Base-by-base conservation (phyloP, 2,797 vertebrate species). In the Delichon dasypus region DNA sequence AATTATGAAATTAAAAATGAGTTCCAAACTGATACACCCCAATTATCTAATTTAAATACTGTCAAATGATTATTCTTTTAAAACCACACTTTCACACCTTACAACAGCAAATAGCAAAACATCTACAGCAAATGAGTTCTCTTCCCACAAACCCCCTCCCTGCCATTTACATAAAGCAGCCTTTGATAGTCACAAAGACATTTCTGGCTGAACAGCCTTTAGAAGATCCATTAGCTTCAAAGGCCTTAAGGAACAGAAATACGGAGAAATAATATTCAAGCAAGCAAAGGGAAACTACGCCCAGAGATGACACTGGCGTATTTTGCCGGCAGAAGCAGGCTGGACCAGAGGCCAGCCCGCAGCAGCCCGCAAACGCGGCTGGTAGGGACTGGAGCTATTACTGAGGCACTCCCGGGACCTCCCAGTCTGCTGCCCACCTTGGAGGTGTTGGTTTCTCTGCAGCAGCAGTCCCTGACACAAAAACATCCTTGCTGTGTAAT, bases 141-240 rank as follows among this genome's bases (percentile, higher is more conserved):
- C 89, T 82, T 91, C 91, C 91, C 71, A 60, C 75, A 92, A 95
- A 93, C 96, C 93, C 94, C 88, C 93, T 95, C 94, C 94, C 95
- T 97, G 95, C 86, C 88, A 97, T 97, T 97, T 98, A 92, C 77
- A 97, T 97, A 98, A 97, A 95, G 94, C 90, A 96, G 92, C 94
- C 98, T 98, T 97, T 95, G 93, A 97, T 89, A 98, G 96, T 96
- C 93, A 97, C 91, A 94, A 97, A 97, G 96, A 95, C 91, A 94
- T 97, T 98, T 97, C 97, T 97, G 85, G 78, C 77, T 96, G 95
- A 97, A 90, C 50, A 74, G 80, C 90, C 84, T 92, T 96, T 86
- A 95, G 87, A 84, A 83, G 95, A 93, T 93, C 88, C 34, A 93
- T 94, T 78, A 90, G 88, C 89, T 97, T 97, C 94, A 96, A 95